These are phyloP conservation scores for Trachemys scripta DNA, from an alignment of 2,113 vertebrate genomes.

Conservation along the genomic window DNA sequence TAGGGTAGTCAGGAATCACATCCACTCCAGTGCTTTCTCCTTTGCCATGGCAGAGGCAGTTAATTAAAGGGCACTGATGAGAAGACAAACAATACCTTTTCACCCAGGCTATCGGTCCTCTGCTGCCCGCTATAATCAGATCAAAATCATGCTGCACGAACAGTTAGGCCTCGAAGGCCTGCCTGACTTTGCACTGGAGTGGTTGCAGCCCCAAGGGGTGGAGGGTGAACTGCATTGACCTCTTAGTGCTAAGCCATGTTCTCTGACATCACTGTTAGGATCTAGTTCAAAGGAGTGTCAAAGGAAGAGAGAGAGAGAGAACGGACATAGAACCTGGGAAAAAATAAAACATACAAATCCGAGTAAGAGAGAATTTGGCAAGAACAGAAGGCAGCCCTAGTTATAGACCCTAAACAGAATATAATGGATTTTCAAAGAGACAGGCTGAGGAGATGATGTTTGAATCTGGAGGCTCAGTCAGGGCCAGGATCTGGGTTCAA, in stretches of 20 bases:
- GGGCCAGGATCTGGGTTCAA: background rate
- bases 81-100: background rate
- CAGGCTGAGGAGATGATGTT: background rate
- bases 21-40: background rate
- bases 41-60: background rate
- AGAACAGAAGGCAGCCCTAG: background rate
- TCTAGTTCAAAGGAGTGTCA: background rate
- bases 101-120: background rate
- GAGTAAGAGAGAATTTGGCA: background rate
- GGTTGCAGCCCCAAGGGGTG: background rate
- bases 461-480: background rate
- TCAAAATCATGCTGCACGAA: background rate
- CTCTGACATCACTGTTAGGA: background rate
- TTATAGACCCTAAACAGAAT: background rate
- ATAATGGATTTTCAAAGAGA: background rate
- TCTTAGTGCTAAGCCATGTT: background rate
- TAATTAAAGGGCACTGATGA: background rate
- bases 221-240: background rate
- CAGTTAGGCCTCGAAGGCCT: background rate
- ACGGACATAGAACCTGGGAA: background rate
- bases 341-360: background rate
- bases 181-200: background rate
- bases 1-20: background rate
- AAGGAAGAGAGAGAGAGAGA: too few relatives aligned
- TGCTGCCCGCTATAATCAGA: background rate